Evolutionary conservation across 2,888 invertebrate species (phyloP).

Genomic region (Pyrrhosoma nymphula): DNA sequence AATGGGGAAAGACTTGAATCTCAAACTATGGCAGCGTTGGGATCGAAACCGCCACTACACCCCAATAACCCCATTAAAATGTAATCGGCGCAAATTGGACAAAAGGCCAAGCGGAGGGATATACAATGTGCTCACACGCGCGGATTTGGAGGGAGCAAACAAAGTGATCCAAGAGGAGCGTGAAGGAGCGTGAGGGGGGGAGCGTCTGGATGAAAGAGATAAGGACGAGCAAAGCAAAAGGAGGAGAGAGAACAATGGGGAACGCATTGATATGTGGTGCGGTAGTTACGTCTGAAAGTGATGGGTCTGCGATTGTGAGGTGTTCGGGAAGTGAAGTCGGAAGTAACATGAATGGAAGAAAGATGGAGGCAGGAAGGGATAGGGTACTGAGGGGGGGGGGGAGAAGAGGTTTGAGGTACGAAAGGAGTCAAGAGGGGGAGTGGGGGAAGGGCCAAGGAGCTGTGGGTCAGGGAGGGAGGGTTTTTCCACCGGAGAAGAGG

Average conservation of each 20-base stretch:
- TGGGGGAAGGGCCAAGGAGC: neutral
- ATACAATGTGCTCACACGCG: no score
- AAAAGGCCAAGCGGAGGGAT: no score
- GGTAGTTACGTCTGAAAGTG: neutral
- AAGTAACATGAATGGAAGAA: neutral
- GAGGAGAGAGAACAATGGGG: neutral
- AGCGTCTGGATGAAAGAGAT: neutral
- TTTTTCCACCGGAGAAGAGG: neutral
- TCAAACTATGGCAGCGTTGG: no score
- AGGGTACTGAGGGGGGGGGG: neutral
- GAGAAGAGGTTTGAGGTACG: neutral
- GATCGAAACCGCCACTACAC: no score
- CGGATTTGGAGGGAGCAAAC: neutral
- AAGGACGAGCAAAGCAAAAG: neutral
- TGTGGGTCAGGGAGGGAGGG: no score
- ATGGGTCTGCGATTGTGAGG: slow-evolving; percentile 11
- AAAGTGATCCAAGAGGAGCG: neutral
- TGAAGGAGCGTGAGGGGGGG: neutral
- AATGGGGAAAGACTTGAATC: no score
- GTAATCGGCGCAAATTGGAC: no score
- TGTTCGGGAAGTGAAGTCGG: slow-evolving; percentile 11
- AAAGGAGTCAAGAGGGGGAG: neutral
- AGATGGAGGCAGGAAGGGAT: neutral
- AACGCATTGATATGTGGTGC: neutral
- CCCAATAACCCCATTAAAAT: no score